phyloP scores from a whole-genome alignment of 2,888 invertebrate species.

The Philhelius pedissequus region DNA sequence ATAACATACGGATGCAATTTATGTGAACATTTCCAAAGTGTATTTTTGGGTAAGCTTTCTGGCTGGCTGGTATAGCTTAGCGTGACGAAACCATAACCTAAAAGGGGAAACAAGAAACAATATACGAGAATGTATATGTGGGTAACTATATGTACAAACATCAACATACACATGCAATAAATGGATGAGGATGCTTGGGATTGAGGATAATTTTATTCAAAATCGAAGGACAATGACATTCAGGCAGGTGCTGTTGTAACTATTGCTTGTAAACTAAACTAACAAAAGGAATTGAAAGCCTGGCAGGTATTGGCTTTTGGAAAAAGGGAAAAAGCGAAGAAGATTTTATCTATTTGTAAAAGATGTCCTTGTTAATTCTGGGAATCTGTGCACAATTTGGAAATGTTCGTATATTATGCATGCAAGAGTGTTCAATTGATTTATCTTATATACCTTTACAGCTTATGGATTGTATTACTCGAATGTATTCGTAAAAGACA shows the following conservation, averaged over 20 bases:
- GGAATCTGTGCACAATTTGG: not conserved
- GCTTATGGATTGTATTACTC: no score
- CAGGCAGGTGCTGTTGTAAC: slow-evolving; percentile 34
- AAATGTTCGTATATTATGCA: not conserved
- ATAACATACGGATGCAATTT: slow-evolving; percentile 52
- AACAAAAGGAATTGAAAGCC: not conserved
- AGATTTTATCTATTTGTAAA: slow-evolving; percentile 15
- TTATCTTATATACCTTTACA: not conserved
- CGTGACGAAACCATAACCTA: not conserved
- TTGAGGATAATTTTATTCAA: slow-evolving; percentile 40
- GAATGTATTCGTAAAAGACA: not conserved
- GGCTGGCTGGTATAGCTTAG: no score
- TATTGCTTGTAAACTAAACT: not conserved
- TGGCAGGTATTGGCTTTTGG: not conserved
- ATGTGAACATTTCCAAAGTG: slow-evolving; percentile 28
- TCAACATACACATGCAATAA: not conserved
- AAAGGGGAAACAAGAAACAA: no score
- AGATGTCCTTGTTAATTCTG: slow-evolving; percentile 13
- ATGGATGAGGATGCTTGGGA: not conserved
- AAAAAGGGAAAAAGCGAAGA: not conserved
- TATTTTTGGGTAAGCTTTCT: not conserved
- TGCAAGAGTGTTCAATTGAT: not conserved
- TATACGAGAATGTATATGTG: no score
- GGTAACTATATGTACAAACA: no score
- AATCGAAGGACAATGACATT: slow-evolving; percentile 40